Conservation (phyloP, 1,140 invertebrate genomes). For the Triops cancriformis region DNA sequence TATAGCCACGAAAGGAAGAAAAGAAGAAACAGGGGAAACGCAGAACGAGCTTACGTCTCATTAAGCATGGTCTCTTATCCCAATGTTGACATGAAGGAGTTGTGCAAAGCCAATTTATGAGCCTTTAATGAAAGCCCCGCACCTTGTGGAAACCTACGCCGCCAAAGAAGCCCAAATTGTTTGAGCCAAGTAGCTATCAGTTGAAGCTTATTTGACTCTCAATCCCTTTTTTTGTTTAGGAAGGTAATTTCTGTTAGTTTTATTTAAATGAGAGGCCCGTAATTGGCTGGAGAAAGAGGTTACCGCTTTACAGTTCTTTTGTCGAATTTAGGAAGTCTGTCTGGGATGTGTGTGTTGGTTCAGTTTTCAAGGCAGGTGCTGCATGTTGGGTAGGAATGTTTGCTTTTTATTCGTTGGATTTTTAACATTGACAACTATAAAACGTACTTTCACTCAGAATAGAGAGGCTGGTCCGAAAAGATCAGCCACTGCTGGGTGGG, state of each 20-base stretch:
- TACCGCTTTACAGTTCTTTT: neutral
- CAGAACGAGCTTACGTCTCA: slow-evolving; percentile 1
- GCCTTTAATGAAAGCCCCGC: slow-evolving; percentile 12
- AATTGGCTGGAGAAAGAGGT: neutral
- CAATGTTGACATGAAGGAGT: slow-evolving; percentile 13
- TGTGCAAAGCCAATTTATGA: slow-evolving; percentile 10
- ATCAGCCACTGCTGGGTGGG: neutral
- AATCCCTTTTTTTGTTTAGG: neutral
- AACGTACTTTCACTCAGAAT: neutral
- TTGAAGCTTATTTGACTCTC: neutral
- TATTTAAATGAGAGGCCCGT: slow-evolving; percentile 10
- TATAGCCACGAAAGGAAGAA: neutral
- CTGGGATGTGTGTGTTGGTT: neutral
- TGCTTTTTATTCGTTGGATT: neutral
- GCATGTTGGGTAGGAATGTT: neutral
- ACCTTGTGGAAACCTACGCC: slow-evolving; percentile 4
- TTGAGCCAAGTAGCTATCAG: slow-evolving; percentile 3
- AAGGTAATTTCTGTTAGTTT: neutral
- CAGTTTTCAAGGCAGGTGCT: neutral
- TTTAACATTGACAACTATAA: slow-evolving; percentile 4
- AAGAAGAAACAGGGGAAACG: neutral
- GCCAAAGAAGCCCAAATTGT: neutral
- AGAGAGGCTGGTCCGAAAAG: neutral
- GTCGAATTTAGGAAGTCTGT: neutral
- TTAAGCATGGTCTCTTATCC: slow-evolving; percentile 9